These are phyloP conservation scores for Ellobius talpinus DNA, from an alignment of 2,113 vertebrate species.

Conservation along the genomic window DNA sequence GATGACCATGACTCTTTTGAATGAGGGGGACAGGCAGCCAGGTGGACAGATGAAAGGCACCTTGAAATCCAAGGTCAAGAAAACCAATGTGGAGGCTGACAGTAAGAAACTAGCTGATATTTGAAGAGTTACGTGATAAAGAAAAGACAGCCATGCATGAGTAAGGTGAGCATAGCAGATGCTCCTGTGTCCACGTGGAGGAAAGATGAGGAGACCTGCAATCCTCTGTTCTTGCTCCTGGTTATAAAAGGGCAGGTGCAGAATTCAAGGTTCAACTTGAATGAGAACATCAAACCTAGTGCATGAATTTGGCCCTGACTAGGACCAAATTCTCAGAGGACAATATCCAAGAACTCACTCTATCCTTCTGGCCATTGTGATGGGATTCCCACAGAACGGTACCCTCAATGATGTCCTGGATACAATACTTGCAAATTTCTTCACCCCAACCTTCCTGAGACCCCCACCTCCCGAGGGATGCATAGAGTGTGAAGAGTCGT, in stretches of 20 bases:
- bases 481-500: not conserved
- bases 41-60: constrained; percentile 64
- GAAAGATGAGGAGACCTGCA: not conserved
- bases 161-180: not conserved
- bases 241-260: not conserved
- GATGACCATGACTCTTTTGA: not conserved
- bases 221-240: not conserved
- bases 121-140: constrained; percentile 68
- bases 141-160: constrained; percentile 35
- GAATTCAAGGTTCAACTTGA: constrained; percentile 39
- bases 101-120: constrained; percentile 57
- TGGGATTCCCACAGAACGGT: not conserved
- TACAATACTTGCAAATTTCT: not conserved
- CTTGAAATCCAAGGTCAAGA: constrained; percentile 74
- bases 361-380: not conserved
- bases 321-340: not conserved
- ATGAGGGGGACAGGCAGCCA: constrained; percentile 5
- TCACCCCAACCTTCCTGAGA: not conserved
- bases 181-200: not conserved
- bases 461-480: not conserved
- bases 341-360: not conserved
- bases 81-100: constrained; percentile 32
- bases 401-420: not conserved
- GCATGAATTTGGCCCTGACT: not conserved
- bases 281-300: not conserved